Base-by-base conservation (phyloP, 2,113 vertebrate species). In the Thunnus thynnus region DNA sequence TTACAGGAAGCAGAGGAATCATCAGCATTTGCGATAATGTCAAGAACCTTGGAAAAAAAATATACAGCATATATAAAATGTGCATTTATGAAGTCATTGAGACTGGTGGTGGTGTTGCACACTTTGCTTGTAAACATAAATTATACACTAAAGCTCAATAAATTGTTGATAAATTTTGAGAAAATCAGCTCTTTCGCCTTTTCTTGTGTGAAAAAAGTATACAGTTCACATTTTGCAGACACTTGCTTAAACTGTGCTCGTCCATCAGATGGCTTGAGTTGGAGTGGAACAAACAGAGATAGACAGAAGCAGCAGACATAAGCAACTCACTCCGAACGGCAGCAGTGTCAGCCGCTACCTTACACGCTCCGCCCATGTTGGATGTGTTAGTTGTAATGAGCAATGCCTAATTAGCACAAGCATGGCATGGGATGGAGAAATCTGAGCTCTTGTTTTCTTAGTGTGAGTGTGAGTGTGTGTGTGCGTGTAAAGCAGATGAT, bases 1-100 rank as follows among this genome's bases (percentile, higher is more conserved):
- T 89, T 81, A 81, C 89, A 85, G 79, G 74, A 89, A 80, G 57
- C 30, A 50, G 55, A 77, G 13, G 69, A 80, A 71, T 84, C 72
- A 89, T 88, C 84, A 70, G 54, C 27, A 57, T 69, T 72, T 68
- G 62, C 25, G 4, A 65, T 27, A 55, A 76, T 48, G 50, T 72
- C 57, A 14, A n/a, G 16, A 74, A 82, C 58, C 66, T 58, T 20
- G 0, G 56, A 62, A 57, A 30, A 30, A 55, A 36, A 41, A 41
- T 41, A 41, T 41, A 41, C 9, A 41, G 7, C 22, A 25, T 48
- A 58, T 66, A 14, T 32, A 36, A 32, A n/a, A 11, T 32, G 0
- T 30, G 13, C 10, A 18, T 50, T n/a, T 4, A 67, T 58, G 62
- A 64, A 63, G 58, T 80, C 60, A 32, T 5, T 46, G 30, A 30